Conservation (phyloP, 2,888 invertebrate species). For the Agrochola macilenta region DNA sequence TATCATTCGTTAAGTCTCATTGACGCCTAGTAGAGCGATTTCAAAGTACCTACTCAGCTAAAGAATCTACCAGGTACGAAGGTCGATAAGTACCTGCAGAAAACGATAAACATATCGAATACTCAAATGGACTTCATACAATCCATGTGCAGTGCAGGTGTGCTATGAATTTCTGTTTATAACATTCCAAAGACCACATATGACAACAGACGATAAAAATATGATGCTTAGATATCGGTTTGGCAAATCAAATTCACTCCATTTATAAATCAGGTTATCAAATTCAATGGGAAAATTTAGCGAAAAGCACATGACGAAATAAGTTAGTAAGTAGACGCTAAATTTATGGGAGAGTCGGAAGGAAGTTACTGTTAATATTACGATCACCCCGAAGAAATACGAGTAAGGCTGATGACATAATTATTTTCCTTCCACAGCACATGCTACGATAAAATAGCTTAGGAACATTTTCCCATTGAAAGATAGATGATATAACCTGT, state of each 20-base stretch:
- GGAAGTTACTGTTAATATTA: not conserved
- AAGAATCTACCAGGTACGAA: conserved; percentile 32
- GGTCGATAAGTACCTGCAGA: conserved; percentile 12
- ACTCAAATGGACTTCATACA: not conserved
- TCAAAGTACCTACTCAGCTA: conserved; percentile 23
- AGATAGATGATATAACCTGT: conserved; percentile 38
- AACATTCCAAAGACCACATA: not conserved
- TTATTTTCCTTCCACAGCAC: conserved; percentile 7
- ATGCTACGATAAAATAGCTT: not conserved
- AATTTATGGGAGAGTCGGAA: not conserved
- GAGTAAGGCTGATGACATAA: not conserved
- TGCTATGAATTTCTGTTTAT: not conserved
- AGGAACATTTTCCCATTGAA: conserved; percentile 30
- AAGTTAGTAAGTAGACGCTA: not conserved
- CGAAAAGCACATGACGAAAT: not conserved
- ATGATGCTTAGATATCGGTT: not conserved
- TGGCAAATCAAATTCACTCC: not conserved
- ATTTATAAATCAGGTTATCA: not conserved
- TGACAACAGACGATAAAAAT: not conserved
- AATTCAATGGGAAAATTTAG: not conserved
- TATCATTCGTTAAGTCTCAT: conserved; percentile 32
- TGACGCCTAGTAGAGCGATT: conserved; percentile 19
- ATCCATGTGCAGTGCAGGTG: not conserved
- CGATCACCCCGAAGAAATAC: not conserved
- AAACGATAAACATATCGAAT: not conserved